A percentile compares a stretch with the other conserved stretches of the same genome.
Evolutionary conservation across 2,113 vertebrate genomes (phyloP).

Genomic region (Tapirus terrestris): DNA sequence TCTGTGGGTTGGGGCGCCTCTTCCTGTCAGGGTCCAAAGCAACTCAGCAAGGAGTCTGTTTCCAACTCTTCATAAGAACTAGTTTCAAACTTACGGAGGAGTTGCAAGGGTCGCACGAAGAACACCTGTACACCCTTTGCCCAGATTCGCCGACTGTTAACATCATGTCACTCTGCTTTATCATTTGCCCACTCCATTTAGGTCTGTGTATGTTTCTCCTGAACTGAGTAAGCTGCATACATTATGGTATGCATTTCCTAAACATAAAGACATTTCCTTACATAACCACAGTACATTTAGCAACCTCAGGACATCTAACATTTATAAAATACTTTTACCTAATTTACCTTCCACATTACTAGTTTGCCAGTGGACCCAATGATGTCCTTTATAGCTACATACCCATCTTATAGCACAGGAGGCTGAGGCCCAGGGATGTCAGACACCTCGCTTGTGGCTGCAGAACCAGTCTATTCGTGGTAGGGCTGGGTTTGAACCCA

Average conservation of each 20-base stretch:
- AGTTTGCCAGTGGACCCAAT: not conserved
- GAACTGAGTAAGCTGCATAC: not conserved
- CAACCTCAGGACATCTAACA: not conserved
- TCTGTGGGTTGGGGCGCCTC: not conserved
- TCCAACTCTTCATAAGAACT: not conserved
- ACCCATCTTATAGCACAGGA: not conserved
- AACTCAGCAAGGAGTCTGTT: not conserved
- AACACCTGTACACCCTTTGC: not conserved
- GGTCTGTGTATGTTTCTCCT: accelerated
- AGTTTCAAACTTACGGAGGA: not conserved
- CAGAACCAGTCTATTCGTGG: not conserved
- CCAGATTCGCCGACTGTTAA: not conserved
- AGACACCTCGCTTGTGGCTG: accelerated
- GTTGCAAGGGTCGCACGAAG: not conserved
- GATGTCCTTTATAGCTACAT: not conserved
- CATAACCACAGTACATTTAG: not conserved
- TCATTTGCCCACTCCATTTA: too few species aligned
- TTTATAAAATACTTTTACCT: not conserved
- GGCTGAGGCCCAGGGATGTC: not conserved
- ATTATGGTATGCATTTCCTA: not conserved
- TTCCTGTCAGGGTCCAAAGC: not conserved
- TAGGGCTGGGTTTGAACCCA: not conserved
- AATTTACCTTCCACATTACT: not conserved
- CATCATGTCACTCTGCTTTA: not conserved
- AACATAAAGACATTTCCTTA: not conserved